Conservation (phyloP, 2,888 invertebrate species). For the Drosophila kuntzei region DNA sequence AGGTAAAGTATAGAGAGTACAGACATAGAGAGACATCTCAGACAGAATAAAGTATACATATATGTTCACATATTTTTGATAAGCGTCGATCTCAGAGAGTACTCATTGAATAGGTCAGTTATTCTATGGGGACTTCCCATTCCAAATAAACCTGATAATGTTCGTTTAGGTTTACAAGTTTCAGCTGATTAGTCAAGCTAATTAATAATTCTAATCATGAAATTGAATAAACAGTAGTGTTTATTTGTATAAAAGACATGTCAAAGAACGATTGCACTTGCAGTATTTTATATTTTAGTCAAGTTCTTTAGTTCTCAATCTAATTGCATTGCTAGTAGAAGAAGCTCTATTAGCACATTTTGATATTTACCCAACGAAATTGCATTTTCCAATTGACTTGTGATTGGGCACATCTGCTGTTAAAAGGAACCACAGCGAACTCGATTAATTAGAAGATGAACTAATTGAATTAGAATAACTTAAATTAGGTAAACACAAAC, state of each 20-base stretch:
- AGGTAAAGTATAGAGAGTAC: not conserved
- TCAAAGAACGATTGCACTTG: not conserved
- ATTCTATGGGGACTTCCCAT: not conserved
- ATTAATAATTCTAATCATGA: not conserved
- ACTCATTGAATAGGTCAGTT: not conserved
- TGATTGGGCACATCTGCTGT: conserved; percentile 28
- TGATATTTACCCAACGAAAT: conserved; percentile 68
- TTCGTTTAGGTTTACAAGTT: not conserved
- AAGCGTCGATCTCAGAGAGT: too few relatives aligned
- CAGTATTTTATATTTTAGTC: not conserved
- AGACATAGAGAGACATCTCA: not conserved
- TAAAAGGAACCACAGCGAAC: conserved; percentile 40
- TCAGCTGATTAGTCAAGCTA: not conserved
- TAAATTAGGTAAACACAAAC: conserved; percentile 74
- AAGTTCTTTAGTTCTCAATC: not conserved
- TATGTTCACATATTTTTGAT: too few relatives aligned
- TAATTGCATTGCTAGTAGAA: not conserved
- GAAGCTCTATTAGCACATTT: conserved; percentile 32
- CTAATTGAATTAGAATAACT: conserved; percentile 82
- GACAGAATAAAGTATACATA: too few relatives aligned
- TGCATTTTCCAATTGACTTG: conserved; percentile 78
- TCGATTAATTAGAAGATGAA: conserved; percentile 74
- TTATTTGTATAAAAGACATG: not conserved
- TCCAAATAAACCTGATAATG: not conserved
- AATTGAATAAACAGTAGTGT: not conserved